phyloP scores from a whole-genome alignment of 2,888 invertebrate species.

The Nesidiocoris tenuis region DNA sequence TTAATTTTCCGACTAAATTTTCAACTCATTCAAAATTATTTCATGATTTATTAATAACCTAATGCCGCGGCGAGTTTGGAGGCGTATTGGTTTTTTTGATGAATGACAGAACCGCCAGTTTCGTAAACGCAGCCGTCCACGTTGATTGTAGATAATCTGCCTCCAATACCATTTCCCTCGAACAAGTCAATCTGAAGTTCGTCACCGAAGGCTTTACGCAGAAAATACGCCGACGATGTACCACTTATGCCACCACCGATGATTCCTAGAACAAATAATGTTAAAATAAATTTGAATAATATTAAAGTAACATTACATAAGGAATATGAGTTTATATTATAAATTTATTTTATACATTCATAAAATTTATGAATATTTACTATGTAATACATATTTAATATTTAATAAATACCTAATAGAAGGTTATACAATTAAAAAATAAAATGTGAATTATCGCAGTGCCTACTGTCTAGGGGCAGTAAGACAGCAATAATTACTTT shows the following conservation, averaged over 20 bases:
- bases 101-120: conserved; percentile 63
- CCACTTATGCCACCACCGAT: conserved; percentile 66
- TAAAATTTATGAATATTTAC: no score
- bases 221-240: conserved; percentile 60
- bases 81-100: conserved; percentile 62
- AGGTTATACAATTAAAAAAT: no score
- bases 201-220: conserved; percentile 55
- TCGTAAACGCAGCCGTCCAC: conserved; percentile 60
- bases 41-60: no score
- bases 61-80: conserved; percentile 58
- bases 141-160: conserved; percentile 59
- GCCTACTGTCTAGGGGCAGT: no score
- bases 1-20: no score
- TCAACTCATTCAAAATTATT: no score
- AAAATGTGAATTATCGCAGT: no score
- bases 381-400: no score
- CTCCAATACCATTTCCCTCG: conserved; percentile 60
- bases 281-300: background rate
- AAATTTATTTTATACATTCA: background rate
- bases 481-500: no score
- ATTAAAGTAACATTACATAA: background rate
- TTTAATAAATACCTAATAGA: no score
- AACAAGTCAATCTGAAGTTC: conserved; percentile 59
- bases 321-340: background rate
- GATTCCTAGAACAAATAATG: conserved; percentile 56